These are phyloP conservation scores for Reinhardtius hippoglossoides DNA, from an alignment of 2,113 vertebrate genomes.

Conservation along the genomic window DNA sequence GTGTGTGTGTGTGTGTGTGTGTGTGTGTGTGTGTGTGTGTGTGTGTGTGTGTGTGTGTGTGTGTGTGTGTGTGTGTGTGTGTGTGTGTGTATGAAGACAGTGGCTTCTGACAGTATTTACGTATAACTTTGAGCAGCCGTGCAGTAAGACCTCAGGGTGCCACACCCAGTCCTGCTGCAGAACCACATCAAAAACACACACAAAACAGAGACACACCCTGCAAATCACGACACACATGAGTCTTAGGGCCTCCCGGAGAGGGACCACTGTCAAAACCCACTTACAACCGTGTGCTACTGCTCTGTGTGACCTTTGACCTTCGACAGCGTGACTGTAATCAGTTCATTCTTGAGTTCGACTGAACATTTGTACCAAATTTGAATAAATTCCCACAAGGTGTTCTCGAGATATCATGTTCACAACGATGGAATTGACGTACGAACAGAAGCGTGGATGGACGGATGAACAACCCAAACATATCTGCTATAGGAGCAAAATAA, in stretches of 20 bases:
- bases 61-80: conserved; percentile 4
- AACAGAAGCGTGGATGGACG: too few relatives aligned
- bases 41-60: conserved; percentile 4
- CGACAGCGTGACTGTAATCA: too few relatives aligned
- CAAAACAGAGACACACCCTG: conserved; percentile 11
- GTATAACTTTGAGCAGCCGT: conserved; percentile 4
- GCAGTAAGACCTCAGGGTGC: not conserved
- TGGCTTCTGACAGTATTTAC: conserved; percentile 34
- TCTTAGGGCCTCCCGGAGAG: conserved; percentile 7
- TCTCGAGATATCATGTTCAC: too few relatives aligned
- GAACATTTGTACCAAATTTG: too few relatives aligned
- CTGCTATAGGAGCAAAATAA: not conserved
- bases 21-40: conserved; percentile 7
- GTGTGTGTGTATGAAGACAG: conserved; percentile 3
- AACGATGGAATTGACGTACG: too few relatives aligned
- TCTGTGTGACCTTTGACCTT: too few relatives aligned
- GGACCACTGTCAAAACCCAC: not conserved
- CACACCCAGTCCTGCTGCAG: conserved; percentile 43
- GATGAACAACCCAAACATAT: too few relatives aligned
- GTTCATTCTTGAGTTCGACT: too few relatives aligned
- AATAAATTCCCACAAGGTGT: too few relatives aligned
- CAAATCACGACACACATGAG: not conserved
- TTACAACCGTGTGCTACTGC: not conserved
- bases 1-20: conserved; percentile 4
- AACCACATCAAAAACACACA: conserved; percentile 15